Evolutionary conservation across 2,113 vertebrate species (phyloP), one percentile per base, ranked within the genome.

Genomic region (Tachuris rubrigastra): DNA sequence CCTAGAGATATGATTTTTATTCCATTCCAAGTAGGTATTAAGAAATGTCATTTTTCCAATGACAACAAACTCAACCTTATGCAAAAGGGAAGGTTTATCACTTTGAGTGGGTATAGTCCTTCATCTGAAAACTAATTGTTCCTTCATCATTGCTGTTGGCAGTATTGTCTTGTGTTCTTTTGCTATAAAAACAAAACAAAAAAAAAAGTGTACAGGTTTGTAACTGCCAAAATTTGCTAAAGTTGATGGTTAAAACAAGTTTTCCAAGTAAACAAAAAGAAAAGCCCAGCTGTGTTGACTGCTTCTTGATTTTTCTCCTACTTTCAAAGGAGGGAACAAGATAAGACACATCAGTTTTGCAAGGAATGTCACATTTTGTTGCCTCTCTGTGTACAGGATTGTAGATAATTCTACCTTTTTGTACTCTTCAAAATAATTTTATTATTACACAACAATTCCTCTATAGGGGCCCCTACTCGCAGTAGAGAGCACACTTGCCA

Each of bases 171-270:
- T 97, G 97, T 98, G 95, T 97, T 98, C 93, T 98, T 98, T 98
- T 97, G 96, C 92, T 96, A 94, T 96, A 97, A 98, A 98, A 97
- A 80, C 31, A 71, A 87, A 86, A 79, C 52, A 72, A 33, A 87
- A 87, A 80, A 80, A 94, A 81, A 92, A 75, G 91, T 98, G 98
- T 98, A 98, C 97, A 98, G 97, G 97, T 98, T 98, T 98, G 97
- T 98, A 98, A 98, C 97, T 98, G 97, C 97, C 97, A 97, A 97
- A 98, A 98, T 98, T 98, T 98, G 97, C 97, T 98, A 98, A 98
- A 98, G 95, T 98, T 98, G 97, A 98, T 98, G 97, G 96, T 98
- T 97, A 96, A 98, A 98, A 97, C 59, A 97, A 96, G 66, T 98
- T 98, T 98, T 98, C 94, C 96, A 96, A 98, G 97, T 98, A 98